Base-by-base conservation (phyloP, 2,888 invertebrate genomes). In the Dorcus parallelipipedus region DNA sequence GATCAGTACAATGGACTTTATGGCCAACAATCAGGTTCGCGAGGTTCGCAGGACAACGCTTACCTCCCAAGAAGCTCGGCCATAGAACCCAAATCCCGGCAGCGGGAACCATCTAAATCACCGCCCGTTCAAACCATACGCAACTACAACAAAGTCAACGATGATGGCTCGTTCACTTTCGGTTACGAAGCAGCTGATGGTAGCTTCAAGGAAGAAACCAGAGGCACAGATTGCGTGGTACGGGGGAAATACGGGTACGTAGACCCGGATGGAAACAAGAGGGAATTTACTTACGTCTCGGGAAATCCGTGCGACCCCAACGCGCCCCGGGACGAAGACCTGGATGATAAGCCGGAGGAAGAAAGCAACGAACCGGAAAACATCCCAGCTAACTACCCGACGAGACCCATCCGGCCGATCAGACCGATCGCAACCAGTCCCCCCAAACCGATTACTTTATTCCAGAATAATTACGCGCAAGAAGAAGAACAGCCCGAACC, bases 291-390 rank as follows among this genome's bases (percentile, higher is more conserved):
- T 4, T 93, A 93, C 78, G 91, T 91, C 0, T 90, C 90, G 23
- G 92, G 92, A 17, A 91, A 92, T 75, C 91, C 91, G 0, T 92
- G 92, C 73, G 91, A 92, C 72, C 91, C 91, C 6, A 91, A 91
- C 77, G 88, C 88, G n/a, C 87, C 87, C 0, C 84, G 87, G 63
- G 85, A 87, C 14, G 86, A 86, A 9, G 72, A 73, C 6, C 75
- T 79, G 1, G 75, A 71, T 7, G 81, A 81, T 1, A 79, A 80
- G 9, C 85, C 86, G 50, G 83, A 85, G 6, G 83, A 85, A 9
- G 76, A 79, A 9, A 80, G 79, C 38, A 73, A 74, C 59, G 80
- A 80, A 59, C 83, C 85, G 58, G 87, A 87, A 67, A 83, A 83
- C 60, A 71, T 80, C 43, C 88, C 89, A 38, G 86, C 83, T 8